Base-by-base conservation (phyloP, 2,888 invertebrate genomes). In the Drosophila ustulata region DNA sequence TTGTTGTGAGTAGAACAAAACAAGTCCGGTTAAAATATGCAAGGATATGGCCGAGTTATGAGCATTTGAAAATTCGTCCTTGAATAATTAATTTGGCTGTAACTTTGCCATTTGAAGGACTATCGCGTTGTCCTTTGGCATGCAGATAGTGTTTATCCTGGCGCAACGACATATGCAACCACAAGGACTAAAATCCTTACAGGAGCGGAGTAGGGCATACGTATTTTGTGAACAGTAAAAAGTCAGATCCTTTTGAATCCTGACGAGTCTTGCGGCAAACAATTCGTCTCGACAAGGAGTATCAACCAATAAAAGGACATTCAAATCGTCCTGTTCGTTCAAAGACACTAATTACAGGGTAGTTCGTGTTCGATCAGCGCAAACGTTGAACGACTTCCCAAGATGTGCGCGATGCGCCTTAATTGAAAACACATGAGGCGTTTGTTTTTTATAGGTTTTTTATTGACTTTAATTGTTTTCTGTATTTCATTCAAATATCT, bases 401-500 rank as follows among this genome's bases (percentile, higher is more conserved):
- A 26, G n/a, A n/a, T 32, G 7, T 11, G n/a, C 7, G 18, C 28
- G 11, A 18, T 28, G 4, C 3, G 3, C 6, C 1, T 55, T 28
- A 30, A 55, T 43, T 55, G n/a, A 46, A 46, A 34, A 57, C n/a
- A 66, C 37, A 51, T 25, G 26, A 52, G 8, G 6, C 58, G 11
- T 6, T 37, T 26, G 26, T 49, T 13, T 65, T 50, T 66, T 53
- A 65, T 76, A 47, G 63, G 45, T 52, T 72, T 67, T 80, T 80
- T 80, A 80, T 80, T 78, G 77, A 80, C 61, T 69, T 66, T 82
- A 68, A 66, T 82, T 70, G 68, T 65, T 65, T 66, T 69, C 66
- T 65, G 73, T 75, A 71, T 75, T 75, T 85, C 74, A 74, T 80
- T 82, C 64, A 86, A 88, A 83, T 86, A 88, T 83, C 71, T 86